Evolutionary conservation across 2,797 vertebrate species (phyloP).

Genomic region (Psittacula derbiana): DNA sequence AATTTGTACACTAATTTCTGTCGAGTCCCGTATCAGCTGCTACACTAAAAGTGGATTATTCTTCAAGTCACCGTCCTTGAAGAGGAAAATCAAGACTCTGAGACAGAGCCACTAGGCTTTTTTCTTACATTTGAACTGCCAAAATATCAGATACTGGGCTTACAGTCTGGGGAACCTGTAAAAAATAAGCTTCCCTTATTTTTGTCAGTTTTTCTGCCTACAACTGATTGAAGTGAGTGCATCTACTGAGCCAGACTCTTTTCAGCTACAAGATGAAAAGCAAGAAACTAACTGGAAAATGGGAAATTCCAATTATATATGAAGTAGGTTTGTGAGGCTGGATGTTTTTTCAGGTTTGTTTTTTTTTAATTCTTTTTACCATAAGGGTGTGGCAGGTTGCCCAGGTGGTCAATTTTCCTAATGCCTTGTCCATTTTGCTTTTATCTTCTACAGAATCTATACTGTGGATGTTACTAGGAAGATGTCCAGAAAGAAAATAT

Average conservation of each 20-base stretch:
- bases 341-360: background rate
- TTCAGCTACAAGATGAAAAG: background rate
- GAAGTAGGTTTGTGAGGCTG: background rate
- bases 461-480: rapidly evolving
- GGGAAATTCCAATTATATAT: background rate
- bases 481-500: background rate
- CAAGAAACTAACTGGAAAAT: background rate
- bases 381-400: background rate
- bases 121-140: background rate
- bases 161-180: background rate
- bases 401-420: background rate
- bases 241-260: background rate
- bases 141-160: background rate
- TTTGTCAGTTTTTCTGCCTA: background rate
- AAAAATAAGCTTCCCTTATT: background rate
- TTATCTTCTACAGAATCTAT: background rate
- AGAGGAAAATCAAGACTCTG: background rate
- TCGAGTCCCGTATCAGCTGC: background rate
- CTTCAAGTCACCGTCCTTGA: background rate
- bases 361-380: background rate
- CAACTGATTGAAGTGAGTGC: background rate
- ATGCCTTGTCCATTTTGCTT: background rate
- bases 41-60: background rate
- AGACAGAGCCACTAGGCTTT: background rate
- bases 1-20: background rate